Evolutionary conservation across 2,888 invertebrate genomes (phyloP), one percentile per base, ranked within the genome.

Genomic region (Steinernema carpocapsae): DNA sequence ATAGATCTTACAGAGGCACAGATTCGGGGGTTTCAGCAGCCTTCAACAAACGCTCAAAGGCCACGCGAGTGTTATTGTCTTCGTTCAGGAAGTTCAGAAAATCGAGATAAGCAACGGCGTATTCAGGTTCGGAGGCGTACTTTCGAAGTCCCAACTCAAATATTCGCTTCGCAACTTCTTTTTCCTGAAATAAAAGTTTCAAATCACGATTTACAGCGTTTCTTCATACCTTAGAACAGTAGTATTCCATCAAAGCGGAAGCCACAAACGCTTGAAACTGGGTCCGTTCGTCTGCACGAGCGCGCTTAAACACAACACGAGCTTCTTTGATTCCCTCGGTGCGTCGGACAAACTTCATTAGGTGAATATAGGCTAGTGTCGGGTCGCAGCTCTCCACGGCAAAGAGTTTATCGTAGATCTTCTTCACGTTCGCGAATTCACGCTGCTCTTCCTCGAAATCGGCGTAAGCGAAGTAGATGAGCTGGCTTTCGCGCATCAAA

Each of bases 1-100:
- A 37, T n/a, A 14, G 26, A 17, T 45, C 73, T 72, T 74, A 79
- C 78, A 72, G 70, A 22, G 80, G 56, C 32, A 64, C 17, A 51
- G 81, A 74, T 56, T 80, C 80, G 3, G 80, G 72, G 3, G 59
- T 43, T 29, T 73, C 82, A 78, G 77, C 78, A 14, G 82, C 75
- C 88, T 94, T 93, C 0, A 99, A 90, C 0, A 99, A 95, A 19
- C 97, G 90, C 88, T 99, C 99, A 89, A 97, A 99, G 52, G 99
- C 90, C n/a, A 99, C 99, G 72, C 99, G 91, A 0, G 99, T 99
- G 89, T 99, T 99, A 89, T 99, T 99, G 88, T 99, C 99, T 92
- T 99, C 97, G 88, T 99, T 99, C 51, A 99, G 90, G 92, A 97
- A 97, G 10, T 96, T 95, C 74, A 97, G 89, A 86, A 97, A 99